Evolutionary conservation across 1,140 invertebrate genomes (phyloP).

Genomic region (Plectrocnemia conspersa): DNA sequence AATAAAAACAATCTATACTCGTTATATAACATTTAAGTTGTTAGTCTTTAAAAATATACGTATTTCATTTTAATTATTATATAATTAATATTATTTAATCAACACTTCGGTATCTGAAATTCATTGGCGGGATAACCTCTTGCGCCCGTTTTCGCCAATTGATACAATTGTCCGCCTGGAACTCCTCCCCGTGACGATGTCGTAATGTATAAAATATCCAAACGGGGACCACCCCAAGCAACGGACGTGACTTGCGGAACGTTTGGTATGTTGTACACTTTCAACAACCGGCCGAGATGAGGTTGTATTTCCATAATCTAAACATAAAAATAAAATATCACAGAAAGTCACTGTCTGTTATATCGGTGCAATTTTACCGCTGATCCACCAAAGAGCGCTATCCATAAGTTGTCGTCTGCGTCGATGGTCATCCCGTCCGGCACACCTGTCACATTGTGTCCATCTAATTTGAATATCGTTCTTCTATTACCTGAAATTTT

Average conservation of each 20-base stretch:
- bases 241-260: conserved; percentile 71
- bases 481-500: conserved; percentile 48
- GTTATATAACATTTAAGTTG: too few relatives aligned
- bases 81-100: background rate
- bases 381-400: conserved; percentile 60
- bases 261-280: conserved; percentile 54
- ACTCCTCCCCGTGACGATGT: conserved; percentile 39
- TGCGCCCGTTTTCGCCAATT: conserved; percentile 24
- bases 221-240: conserved; percentile 72
- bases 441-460: conserved; percentile 50
- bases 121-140: conserved; percentile 18
- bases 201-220: conserved; percentile 75
- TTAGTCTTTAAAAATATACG: background rate
- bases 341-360: too few relatives aligned
- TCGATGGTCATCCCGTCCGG: conserved; percentile 79
- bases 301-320: conserved; percentile 50
- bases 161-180: conserved; percentile 24
- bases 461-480: conserved; percentile 51
- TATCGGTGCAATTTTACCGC: conserved; percentile 44
- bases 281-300: conserved; percentile 44
- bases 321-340: conserved; percentile 19
- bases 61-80: background rate
- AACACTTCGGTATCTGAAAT: conserved; percentile 2
- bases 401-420: conserved; percentile 65
- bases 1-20: too few relatives aligned